Evolutionary conservation across 2,888 invertebrate species (phyloP), one percentile per base, ranked within the genome.

Genomic region (Dasypogon diadema): DNA sequence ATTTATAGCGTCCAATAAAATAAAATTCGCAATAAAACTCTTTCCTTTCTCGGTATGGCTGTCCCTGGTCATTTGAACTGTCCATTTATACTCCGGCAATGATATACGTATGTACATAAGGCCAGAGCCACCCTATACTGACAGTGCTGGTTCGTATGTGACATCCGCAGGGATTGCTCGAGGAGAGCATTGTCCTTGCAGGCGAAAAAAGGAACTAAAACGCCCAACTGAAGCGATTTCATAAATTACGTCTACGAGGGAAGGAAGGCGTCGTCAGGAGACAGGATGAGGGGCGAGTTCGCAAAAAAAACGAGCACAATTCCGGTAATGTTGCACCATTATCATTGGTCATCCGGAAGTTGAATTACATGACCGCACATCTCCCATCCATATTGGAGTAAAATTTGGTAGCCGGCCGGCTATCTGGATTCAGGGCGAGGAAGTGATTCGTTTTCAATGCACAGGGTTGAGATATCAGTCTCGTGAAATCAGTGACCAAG

Each of bases 1-100:
- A 78, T 77, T 79, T 79, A 79, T 79, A 72, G 72, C 75, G 73
- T 48, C 55, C 73, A 79, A 79, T 79, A 78, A 79, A 79, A 77
- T 78, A 78, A 79, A 77, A 72, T 76, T 77, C 77, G 77, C 78
- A 78, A 79, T 76, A 78, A 78, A 77, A 78, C 56, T 73, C 65
- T 74, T 74, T 70, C 70, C 70, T 70, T 70, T 70, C 70, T 51
- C n/a, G 54, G 54, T 34, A 16, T 54, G n/a, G 21, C 55, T 18
- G 58, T 74, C 58, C 46, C 46, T 56, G 56, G 46, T 74, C 73
- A 58, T 74, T 74, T 58, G 46, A 42, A 58, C 48, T 74, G 58
- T 74, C 60, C 56, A 58, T 74, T 60, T 74, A 46, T 74, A 58
- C 18, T 26, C 58, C 18, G 30, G 46, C 58, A 37, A 42, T 58